Base-by-base conservation (phyloP, 2,113 vertebrate species). In the Hassar affinis region DNA sequence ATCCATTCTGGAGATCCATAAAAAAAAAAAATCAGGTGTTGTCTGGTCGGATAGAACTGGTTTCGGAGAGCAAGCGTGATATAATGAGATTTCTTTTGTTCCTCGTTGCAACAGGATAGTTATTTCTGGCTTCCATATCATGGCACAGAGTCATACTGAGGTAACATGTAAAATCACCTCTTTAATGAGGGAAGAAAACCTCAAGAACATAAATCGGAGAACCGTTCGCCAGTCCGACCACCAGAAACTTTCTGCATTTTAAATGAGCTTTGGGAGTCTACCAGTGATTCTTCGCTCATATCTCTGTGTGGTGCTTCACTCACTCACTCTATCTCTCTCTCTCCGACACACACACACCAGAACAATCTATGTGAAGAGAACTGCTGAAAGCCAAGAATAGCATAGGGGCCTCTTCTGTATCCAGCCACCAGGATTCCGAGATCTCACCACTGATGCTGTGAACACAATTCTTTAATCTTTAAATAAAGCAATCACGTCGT, bases 371-470 rank as follows among this genome's bases (percentile, higher is more conserved):
- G 57, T 12, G 49, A 84, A 51, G 75, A 35, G 57, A 35, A 84
- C 84, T 51, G 38, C 59, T 79, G 68, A 56, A 51, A 45, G 61
- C 59, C 52, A 49, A 54, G 59, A 76, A 74, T 62, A 80, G 78
- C 52, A 71, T 5, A 56, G 68, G 79, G 71, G 68, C 64, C 54
- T 68, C 81, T 84, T 62, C 81, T 84, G 81, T 69, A 47, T 68
- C 33, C 27, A 47, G 57, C 66, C 33, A 59, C 51, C 5, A 80
- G 49, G 79, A 61, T 45, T 77, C 14, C 10, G 62, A 22, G 35
- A 71, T 71, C 81, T 47, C 66, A 6, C 30, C 42, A 59, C 68
- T 68, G 47, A 7, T 80, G 68, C 85, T 69, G 69, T 18, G 76
- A 84, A 42, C 77, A 59, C 33, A 57, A n/a, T 56, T 71, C 79